phyloP scores from a whole-genome alignment of 2,797 vertebrate genomes.

The Thalassophryne amazonica region DNA sequence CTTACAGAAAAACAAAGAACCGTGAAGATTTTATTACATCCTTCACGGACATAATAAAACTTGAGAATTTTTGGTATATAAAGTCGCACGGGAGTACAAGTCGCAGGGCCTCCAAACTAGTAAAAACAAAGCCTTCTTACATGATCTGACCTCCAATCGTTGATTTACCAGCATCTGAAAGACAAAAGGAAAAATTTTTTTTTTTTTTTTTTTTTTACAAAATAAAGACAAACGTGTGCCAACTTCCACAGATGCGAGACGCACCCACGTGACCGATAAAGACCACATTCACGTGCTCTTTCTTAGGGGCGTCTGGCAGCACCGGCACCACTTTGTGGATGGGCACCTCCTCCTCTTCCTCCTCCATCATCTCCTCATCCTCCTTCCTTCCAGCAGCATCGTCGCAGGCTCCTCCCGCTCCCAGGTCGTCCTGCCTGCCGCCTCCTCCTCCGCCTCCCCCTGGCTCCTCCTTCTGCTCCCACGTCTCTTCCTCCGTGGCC shows the following conservation, averaged over 20 bases:
- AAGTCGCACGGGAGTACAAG: too few relatives aligned
- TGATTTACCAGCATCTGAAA: conserved; percentile 95
- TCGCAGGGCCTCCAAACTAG: too few relatives aligned
- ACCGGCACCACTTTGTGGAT: conserved; percentile 86
- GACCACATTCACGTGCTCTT: conserved; percentile 97
- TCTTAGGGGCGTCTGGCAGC: conserved; percentile 92
- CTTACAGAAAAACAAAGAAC: too few relatives aligned
- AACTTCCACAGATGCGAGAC: conserved; percentile 34
- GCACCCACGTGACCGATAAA: conserved; percentile 98
- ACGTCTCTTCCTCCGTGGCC: conserved; percentile 92
- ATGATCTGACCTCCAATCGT: conserved; percentile 99
- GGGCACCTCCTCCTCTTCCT: conserved; percentile 94
- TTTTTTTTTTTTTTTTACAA: too few relatives aligned
- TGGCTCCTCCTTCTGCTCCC: conserved; percentile 96
- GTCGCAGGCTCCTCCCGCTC: conserved; percentile 65
- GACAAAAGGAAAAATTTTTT: not conserved
- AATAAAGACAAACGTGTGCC: not conserved
- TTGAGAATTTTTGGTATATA: too few relatives aligned
- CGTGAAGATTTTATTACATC: too few relatives aligned
- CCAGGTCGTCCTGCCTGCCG: conserved; percentile 80
- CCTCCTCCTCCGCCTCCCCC: conserved; percentile 85
- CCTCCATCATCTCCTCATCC: conserved; percentile 90
- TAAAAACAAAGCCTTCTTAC: conserved; percentile 76
- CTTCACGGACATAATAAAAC: too few relatives aligned
- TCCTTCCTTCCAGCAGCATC: conserved; percentile 74